Percentiles rank a stretch among this genome's conserved stretches.
Evolutionary conservation across 2,888 invertebrate species (phyloP).

Genomic region (Fragum fragum): DNA sequence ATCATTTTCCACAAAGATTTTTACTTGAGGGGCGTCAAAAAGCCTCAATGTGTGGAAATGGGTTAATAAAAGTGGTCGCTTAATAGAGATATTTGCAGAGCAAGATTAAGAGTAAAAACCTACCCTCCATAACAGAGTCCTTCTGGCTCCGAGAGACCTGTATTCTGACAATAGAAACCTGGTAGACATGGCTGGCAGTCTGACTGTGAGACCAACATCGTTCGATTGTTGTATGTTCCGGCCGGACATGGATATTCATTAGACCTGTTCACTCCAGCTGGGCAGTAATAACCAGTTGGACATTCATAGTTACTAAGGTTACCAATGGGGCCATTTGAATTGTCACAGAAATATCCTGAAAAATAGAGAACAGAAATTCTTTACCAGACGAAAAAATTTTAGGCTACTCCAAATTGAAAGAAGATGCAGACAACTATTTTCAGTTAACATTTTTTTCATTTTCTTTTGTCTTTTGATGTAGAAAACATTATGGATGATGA

Average conservation of each 20-base stretch:
- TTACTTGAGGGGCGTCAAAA: no score
- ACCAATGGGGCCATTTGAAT: conserved; percentile 73
- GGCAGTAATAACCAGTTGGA: conserved; percentile 81
- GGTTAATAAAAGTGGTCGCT: no score
- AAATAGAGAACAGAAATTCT: not conserved
- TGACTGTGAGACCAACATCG: conserved; percentile 63
- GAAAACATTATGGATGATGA: no score
- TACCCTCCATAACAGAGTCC: conserved; percentile 84
- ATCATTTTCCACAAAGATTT: no score
- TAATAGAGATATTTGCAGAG: no score
- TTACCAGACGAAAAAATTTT: no score
- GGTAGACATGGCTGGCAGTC: conserved; percentile 84
- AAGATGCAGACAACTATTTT: no score
- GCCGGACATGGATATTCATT: conserved; percentile 82
- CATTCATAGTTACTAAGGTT: conserved; percentile 76
- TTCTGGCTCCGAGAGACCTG: conserved; percentile 82
- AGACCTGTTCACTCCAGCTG: conserved; percentile 71
- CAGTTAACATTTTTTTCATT: no score
- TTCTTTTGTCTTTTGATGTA: no score
- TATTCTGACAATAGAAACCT: conserved; percentile 83
- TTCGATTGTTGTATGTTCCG: conserved; percentile 84
- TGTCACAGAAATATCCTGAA: conserved; percentile 83
- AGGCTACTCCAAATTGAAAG: no score
- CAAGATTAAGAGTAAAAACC: no score
- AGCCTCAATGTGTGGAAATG: no score